phyloP scores from a whole-genome alignment of 92 coral and sea anemone genomes.

The Parazoanthus swiftii region DNA sequence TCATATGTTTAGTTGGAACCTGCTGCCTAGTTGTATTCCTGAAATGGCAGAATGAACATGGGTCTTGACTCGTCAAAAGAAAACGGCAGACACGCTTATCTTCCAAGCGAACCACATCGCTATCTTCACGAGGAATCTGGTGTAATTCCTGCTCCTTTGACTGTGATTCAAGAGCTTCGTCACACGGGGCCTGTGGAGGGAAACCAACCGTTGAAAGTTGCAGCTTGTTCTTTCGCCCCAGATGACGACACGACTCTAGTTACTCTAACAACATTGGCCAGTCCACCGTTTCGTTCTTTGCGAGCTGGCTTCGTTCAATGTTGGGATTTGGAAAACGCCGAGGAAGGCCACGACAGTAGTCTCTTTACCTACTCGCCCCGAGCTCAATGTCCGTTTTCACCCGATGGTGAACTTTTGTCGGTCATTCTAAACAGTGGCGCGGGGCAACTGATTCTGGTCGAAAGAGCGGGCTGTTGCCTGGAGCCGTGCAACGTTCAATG shows the following conservation, averaged over 20 bases:
- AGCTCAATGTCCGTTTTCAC: constrained; percentile 74
- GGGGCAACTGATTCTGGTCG: constrained; percentile 72
- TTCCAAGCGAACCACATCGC: constrained; percentile 42
- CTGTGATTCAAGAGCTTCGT: constrained; percentile 57
- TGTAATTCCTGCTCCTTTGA: constrained; percentile 58
- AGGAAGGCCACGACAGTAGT: constrained; percentile 70
- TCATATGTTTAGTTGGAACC: not conserved
- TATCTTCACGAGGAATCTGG: constrained; percentile 47
- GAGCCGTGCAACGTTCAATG: constrained; percentile 80
- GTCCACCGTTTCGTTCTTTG: constrained; percentile 46
- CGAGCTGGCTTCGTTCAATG: constrained; percentile 86
- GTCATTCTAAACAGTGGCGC: constrained; percentile 82
- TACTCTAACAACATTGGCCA: constrained; percentile 67
- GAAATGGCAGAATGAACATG: constrained; percentile 34
- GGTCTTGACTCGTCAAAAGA: constrained; percentile 60
- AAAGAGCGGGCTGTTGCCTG: constrained; percentile 48
- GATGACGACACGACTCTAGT: constrained; percentile 71
- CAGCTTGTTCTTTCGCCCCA: constrained; percentile 71
- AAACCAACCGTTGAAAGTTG: constrained; percentile 60
- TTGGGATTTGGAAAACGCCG: constrained; percentile 65
- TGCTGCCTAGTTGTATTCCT: not conserved
- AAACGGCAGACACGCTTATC: constrained; percentile 32
- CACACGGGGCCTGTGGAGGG: constrained; percentile 68
- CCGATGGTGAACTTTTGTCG: constrained; percentile 70
- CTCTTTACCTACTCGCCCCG: constrained; percentile 88